Evolutionary conservation across 2,888 invertebrate species (phyloP).

Genomic region (Liodrosophila aerea): DNA sequence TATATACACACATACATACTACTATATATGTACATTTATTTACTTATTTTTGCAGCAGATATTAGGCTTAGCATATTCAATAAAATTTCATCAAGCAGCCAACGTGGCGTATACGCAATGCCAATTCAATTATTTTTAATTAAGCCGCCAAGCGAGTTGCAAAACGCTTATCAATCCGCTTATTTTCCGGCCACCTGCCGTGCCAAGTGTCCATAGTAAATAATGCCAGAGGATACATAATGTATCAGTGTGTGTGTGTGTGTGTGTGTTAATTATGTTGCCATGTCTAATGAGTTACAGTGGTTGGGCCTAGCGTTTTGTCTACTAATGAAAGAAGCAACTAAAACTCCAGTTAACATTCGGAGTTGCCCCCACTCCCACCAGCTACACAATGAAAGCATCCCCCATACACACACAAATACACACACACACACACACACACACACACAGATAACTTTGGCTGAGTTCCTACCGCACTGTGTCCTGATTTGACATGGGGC

Average conservation of each 20-base stretch:
- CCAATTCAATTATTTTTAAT: constrained; percentile 63
- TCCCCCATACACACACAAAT: constrained; percentile 7
- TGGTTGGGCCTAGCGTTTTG: constrained; percentile 19
- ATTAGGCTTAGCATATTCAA: too few species aligned
- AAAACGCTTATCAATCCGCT: constrained; percentile 51
- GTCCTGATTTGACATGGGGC: constrained; percentile 64
- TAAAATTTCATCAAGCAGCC: constrained; percentile 36
- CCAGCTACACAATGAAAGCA: neutral
- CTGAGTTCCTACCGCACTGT: constrained; percentile 66
- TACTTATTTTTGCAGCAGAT: too few species aligned
- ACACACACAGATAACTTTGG: constrained; percentile 15
- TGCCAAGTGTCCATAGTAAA: constrained; percentile 40
- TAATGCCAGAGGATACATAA: constrained; percentile 28
- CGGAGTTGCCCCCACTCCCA: neutral
- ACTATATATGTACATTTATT: neutral
- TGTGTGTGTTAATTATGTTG: constrained; percentile 63
- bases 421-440: constrained; percentile 14
- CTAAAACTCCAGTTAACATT: constrained; percentile 58
- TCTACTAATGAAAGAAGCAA: constrained; percentile 65
- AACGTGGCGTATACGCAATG: constrained; percentile 59
- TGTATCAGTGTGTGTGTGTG: constrained; percentile 7
- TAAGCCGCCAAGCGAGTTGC: constrained; percentile 47
- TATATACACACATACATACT: neutral
- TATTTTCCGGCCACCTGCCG: constrained; percentile 44
- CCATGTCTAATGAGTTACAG: constrained; percentile 54